Base-by-base conservation (phyloP, 1,140 invertebrate species). In the Hyles euphorbiae region DNA sequence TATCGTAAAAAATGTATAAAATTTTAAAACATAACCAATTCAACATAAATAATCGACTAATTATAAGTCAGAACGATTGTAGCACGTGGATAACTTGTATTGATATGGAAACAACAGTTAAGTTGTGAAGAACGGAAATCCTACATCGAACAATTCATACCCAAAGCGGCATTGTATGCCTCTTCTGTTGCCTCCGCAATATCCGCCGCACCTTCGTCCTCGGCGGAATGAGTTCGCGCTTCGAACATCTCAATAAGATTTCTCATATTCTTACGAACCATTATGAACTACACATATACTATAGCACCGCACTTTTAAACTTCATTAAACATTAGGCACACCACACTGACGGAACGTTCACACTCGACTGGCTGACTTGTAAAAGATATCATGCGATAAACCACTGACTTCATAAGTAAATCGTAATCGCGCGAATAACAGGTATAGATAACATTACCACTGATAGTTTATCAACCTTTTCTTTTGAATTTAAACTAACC, bases 181-280 rank as follows among this genome's bases (percentile, higher is more conserved):
- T 68, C 65, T 47, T 53, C 12, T 12, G 47, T 46, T 59, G 55
- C 47, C 46, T 72, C 63, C 5, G 11, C 60, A 60, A 67, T 68
- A 63, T 74, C 71, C 56, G 69, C 66, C 7, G 61, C 63, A 36
- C 73, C 70, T 3, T 64, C 67, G 40, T 68, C 70, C 6, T 71
- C 61, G 32, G 51, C 55, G 6, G 54, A 62, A 62, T 63, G 70
- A 36, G 50, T 52, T 44, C 68, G 70, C 10, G 60, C 52, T 63
- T 85, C 84, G 53, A 87, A 87, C 68, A 87, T 73, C 61, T 83
- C 65, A 71, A 87, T 87, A n/a, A 85, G 67, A 63, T 76, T 60
- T 40, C 68, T 65, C 74, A 80, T 76, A 45, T 85, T 76, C 47
- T 51, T 76, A 34, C 51, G 61, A 52, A 32, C 58, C 62, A 62